These are phyloP conservation scores for Notothenia rossii DNA, from an alignment of 2,113 vertebrate genomes.

Conservation along the genomic window DNA sequence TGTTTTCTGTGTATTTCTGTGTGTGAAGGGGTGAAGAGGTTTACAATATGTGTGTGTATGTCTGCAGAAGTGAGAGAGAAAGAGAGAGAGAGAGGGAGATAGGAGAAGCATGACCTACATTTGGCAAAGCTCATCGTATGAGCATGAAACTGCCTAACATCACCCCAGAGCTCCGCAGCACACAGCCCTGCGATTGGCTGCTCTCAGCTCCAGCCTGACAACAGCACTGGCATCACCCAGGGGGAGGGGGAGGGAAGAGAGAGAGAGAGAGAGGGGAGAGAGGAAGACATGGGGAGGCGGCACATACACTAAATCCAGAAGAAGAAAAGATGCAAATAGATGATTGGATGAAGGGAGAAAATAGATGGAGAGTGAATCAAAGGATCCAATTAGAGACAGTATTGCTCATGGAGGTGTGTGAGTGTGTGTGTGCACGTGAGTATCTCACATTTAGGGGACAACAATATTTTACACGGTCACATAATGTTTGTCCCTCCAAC, in stretches of 20 bases:
- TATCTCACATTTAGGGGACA: neutral
- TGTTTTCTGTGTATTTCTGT: slow-evolving; percentile 38
- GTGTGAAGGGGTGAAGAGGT: slow-evolving; percentile 19
- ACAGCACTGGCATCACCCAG: slow-evolving; percentile 81
- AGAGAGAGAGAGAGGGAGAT: slow-evolving; percentile 48
- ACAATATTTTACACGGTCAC: neutral
- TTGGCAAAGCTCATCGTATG: slow-evolving; percentile 82
- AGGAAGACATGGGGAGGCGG: slow-evolving; percentile 63
- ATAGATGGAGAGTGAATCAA: slow-evolving; percentile 16
- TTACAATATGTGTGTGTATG: neutral
- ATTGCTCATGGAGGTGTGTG: slow-evolving; percentile 23
- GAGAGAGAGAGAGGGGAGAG: slow-evolving; percentile 31
- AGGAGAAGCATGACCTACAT: slow-evolving; percentile 85
- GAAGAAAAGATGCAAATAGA: slow-evolving; percentile 55
- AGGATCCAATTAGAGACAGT: slow-evolving; percentile 38
- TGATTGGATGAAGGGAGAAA: slow-evolving; percentile 39
- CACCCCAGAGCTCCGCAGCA: slow-evolving; percentile 80
- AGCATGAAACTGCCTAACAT: slow-evolving; percentile 85
- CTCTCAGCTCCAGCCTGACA: slow-evolving; percentile 77
- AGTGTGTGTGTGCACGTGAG: neutral
- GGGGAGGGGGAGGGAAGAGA: slow-evolving; percentile 65
- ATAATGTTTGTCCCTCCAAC: neutral
- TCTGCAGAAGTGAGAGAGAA: slow-evolving; percentile 13
- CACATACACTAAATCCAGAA: slow-evolving; percentile 74
- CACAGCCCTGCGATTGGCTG: slow-evolving; percentile 79